phyloP scores from a whole-genome alignment of 2,797 vertebrate genomes.

The Eupleurogrammus muticus region DNA sequence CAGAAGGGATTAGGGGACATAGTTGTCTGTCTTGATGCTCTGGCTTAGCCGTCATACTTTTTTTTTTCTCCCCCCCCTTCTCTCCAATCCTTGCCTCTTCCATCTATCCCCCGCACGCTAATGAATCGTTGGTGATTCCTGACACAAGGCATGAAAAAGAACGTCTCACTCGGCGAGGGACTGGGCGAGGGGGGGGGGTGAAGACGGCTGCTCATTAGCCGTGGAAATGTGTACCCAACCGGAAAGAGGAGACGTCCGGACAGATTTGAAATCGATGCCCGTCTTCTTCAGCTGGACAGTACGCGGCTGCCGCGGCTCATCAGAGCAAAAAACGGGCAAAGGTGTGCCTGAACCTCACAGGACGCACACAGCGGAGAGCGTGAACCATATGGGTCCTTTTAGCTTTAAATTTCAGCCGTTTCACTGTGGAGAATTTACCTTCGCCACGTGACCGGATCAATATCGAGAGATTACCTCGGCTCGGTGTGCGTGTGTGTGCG shows the following conservation, averaged over 20 bases:
- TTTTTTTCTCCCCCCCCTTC: constrained; percentile 29
- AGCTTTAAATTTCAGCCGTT: constrained; percentile 15
- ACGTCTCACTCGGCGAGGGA: constrained; percentile 69
- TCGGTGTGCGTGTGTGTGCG: too few relatives aligned
- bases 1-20: constrained; percentile 83
- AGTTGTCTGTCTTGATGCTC: constrained; percentile 83
- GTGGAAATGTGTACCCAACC: constrained; percentile 72
- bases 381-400: constrained; percentile 1
- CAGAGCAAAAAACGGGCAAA: constrained; percentile 38
- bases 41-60: constrained; percentile 79
- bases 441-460: constrained; percentile 68
- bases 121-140: constrained; percentile 77
- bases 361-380: constrained; percentile 29
- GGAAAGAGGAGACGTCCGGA: constrained; percentile 66
- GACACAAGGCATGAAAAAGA: constrained; percentile 73
- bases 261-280: constrained; percentile 75
- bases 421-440: constrained; percentile 57
- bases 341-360: constrained; percentile 20
- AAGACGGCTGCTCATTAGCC: constrained; percentile 77
- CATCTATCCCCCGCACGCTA: constrained; percentile 63
- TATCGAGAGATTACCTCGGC: constrained; percentile 69
- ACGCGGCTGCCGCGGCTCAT: constrained; percentile 59
- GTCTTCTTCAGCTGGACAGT: constrained; percentile 63
- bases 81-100: constrained; percentile 23
- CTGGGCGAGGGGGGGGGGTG: constrained; percentile 56